Percentiles rank a stretch among this genome's conserved stretches.
phyloP scores from a whole-genome alignment of 1,140 invertebrate species.

The Copidosoma floridanum region DNA sequence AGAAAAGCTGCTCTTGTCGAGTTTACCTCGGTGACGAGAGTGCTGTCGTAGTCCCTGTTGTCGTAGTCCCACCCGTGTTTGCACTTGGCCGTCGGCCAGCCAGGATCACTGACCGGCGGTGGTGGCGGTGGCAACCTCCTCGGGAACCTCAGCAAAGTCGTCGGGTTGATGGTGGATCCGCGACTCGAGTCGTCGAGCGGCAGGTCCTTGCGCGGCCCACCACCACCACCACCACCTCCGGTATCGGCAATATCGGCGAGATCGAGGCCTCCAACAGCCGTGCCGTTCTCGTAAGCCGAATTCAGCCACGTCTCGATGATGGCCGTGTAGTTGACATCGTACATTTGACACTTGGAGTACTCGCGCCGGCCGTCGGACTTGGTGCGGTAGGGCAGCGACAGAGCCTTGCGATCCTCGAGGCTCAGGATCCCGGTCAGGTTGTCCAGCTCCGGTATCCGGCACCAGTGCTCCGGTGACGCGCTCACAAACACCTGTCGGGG shows the following conservation, averaged over 20 bases:
- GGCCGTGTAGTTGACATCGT: slow-evolving; percentile 56
- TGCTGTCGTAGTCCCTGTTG: slow-evolving; percentile 56
- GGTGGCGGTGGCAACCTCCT: slow-evolving; percentile 35
- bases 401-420: slow-evolving; percentile 56
- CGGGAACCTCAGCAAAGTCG: slow-evolving; percentile 29
- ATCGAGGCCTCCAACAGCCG: slow-evolving; percentile 5
- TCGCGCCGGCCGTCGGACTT: slow-evolving; percentile 49
- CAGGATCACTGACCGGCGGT: slow-evolving; percentile 43
- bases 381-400: slow-evolving; percentile 56
- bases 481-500: slow-evolving; percentile 75
- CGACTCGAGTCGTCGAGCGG: not conserved
- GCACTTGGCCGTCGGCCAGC: slow-evolving; percentile 52
- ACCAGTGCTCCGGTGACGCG: slow-evolving; percentile 69
- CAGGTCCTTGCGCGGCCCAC: slow-evolving; percentile 3
- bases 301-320: slow-evolving; percentile 47
- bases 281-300: slow-evolving; percentile 27
- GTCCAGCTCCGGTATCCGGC: slow-evolving; percentile 61
- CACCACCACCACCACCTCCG: not conserved
- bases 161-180: slow-evolving; percentile 24
- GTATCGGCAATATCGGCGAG: not conserved
- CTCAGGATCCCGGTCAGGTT: slow-evolving; percentile 54
- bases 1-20: slow-evolving; percentile 26
- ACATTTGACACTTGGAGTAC: slow-evolving; percentile 57
- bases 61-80: slow-evolving; percentile 60
- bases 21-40: slow-evolving; percentile 62